Conservation (phyloP, 37 sponge, comb jelly and placozoan genomes). For the Mnemiopsis leidyi region DNA sequence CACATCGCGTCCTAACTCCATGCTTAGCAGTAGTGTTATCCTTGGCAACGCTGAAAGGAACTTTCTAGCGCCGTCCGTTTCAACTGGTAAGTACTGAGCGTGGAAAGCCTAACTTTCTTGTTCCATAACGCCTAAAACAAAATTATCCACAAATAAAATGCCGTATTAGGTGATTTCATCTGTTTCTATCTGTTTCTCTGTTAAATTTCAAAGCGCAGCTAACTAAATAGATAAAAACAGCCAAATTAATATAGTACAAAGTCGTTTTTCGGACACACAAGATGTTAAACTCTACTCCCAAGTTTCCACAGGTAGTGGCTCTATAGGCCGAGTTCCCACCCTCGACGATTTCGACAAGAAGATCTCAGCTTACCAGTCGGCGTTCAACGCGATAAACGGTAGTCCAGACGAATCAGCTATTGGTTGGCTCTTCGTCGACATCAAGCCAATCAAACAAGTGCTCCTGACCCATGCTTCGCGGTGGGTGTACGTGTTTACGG, state of each 20-base stretch:
- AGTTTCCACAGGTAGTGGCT: background rate
- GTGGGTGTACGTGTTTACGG: conserved; percentile 80
- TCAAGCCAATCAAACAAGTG: conserved; percentile 72
- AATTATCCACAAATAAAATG: no score
- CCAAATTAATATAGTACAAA: no score
- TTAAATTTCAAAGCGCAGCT: no score
- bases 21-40: conserved; percentile 29
- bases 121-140: no score
- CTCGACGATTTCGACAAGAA: conserved; percentile 65
- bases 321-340: conserved; percentile 22
- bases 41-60: conserved; percentile 49
- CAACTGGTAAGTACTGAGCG: conserved; percentile 2
- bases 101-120: no score
- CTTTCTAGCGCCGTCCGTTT: conserved; percentile 47
- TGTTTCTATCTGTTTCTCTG: no score
- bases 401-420: conserved; percentile 60
- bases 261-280: no score
- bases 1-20: background rate
- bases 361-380: conserved; percentile 17
- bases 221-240: no score
- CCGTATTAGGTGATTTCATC: no score
- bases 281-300: background rate
- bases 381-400: background rate
- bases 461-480: conserved; percentile 74
- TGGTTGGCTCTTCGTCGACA: conserved; percentile 82